Base-by-base conservation (phyloP, 2,113 vertebrate species). In the Vicugna pacos region DNA sequence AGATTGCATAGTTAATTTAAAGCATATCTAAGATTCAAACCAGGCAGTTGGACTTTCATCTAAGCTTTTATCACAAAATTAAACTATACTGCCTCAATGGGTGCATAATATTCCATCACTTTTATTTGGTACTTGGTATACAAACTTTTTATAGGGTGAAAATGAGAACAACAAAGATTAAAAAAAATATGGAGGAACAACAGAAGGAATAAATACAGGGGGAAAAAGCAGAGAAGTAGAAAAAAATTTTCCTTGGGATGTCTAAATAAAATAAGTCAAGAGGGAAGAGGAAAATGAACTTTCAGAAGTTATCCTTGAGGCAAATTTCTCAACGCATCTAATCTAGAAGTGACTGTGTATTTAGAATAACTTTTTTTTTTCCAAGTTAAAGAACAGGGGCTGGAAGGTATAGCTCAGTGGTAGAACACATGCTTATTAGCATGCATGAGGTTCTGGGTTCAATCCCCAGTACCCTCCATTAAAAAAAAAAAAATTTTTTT, bases 281-380 rank as follows among this genome's bases (percentile, higher is more conserved):
- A 35, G 13, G n/a, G 79, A 79, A 50, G 35, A 72, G 11, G 2
- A 93, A 91, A 81, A 38, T 26, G 12, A 83, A 9, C 24, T 93
- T 92, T 89, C 35, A 50, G 72, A 82, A 90, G 89, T 70, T 62
- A 70, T 35, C 20, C 38, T 15, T 28, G 38, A 80, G 67, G 79
- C 8, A 79, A 94, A 73, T 62, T 95, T 93, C 75, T 84, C 54
- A 87, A 67, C 20, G 65, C 3, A 60, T n/a, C 19, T 62, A 85
- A 81, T 72, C n/a, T 42, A 93, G 20, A 95, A 93, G 65, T 60
- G 58, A 62, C 20, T 50, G 35, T 26, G 1, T 26, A 50, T 56
- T 54, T 38, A 81, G 32, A 91, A 70, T 35, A 80, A 28, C 13
- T 56, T 52, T 69, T 48, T 73, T 79, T 77, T 42, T 42, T 42